Evolutionary conservation across 1,140 invertebrate genomes (phyloP), one percentile per base, ranked within the genome.

Genomic region (Bombus sibiricus): DNA sequence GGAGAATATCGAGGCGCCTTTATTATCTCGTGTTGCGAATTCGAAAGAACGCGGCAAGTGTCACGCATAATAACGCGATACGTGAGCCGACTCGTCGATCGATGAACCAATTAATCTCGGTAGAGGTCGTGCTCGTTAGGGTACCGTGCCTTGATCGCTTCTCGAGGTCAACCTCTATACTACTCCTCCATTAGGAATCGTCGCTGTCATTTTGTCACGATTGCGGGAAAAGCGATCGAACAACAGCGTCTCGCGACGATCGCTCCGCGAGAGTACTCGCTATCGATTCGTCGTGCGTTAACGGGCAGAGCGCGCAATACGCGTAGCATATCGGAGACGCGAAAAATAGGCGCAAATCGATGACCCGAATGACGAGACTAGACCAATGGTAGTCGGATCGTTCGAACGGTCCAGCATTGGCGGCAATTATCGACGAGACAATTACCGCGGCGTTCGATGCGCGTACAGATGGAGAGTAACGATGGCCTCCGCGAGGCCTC

Each of bases 11-110:
- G 37, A 69, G 68, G 37, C 68, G 34, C 13, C 34, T 39, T 59
- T 62, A n/a, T 62, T 62, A 39, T 39, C 34, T 39, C 53, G 53
- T 41, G 75, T 57, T 25, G 74, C 74, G 47, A 77, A 62, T 41
- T 59, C 37, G 53, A 62, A 77, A 39, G 39, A 41, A 18, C 57
- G 28, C 53, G 53, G 47, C 34, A 28, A 77, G 75, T 77, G 76
- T 41, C 57, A 6, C 53, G 74, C 53, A 39, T 76, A 57, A 59
- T 57, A 57, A 75, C 32, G 25, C 47, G 47, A 59, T 39, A 59
- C 53, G 25, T 39, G 75, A 59, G 25, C 25, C 53, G 47, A 53
- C 47, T 53, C 5, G 12, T n/a, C 25, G 76, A 78, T 78, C 39
- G 32, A 43, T 1, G 59, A 43, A 64, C 76, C 32, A 64, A 53